Base-by-base conservation (phyloP, 2,113 vertebrate genomes). In the Tupaia chinensis region DNA sequence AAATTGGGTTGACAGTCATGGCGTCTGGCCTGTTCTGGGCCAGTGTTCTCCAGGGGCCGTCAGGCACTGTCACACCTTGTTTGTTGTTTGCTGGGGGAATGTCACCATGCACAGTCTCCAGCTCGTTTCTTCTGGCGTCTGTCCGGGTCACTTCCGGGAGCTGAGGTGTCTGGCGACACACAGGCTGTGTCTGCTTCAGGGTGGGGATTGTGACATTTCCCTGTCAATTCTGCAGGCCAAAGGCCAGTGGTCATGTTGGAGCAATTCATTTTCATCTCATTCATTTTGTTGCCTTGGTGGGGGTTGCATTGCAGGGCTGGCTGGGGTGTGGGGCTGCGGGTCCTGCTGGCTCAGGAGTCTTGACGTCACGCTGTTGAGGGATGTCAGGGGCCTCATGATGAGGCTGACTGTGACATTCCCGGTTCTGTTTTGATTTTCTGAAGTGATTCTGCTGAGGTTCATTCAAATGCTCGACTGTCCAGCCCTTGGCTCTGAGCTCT, bases 401-500 rank as follows among this genome's bases (percentile, higher is more conserved):
- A 11, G 3, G 8, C 12, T 3, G 12, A 19, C 1, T 54, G 16
- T 53, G 70, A 29, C 15, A 0, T 9, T 29, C 23, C 2, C 1
- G 0, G 23, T 58, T 32, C 9, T 7, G 3, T 16, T 3, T 25
- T 22, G 32, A 73, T 16, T 32, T 58, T 54, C 73, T 23, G 5
- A 15, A 0, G 72, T 1, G 7, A 13, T 16, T 9, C 65, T 87
- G 60, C 27, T 32, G 65, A 19, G 17, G 9, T 16, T 27, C 12
- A 77, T 13, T 56, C 22, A 13, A 8, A 9, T n/a, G 70, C 1
- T 3, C 0, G 7, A 17, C 72, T 44, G 4, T 25, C 7, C 32
- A 3, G 7, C 0, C 0, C 1, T 0, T 0, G n/a, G 32, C 14
- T 20, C 7, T 2, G 8, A 13, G 32, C 68, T 70, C 13, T 4